Evolutionary conservation across 2,113 vertebrate species (phyloP).

Genomic region (Dicrurus megarhynchus): DNA sequence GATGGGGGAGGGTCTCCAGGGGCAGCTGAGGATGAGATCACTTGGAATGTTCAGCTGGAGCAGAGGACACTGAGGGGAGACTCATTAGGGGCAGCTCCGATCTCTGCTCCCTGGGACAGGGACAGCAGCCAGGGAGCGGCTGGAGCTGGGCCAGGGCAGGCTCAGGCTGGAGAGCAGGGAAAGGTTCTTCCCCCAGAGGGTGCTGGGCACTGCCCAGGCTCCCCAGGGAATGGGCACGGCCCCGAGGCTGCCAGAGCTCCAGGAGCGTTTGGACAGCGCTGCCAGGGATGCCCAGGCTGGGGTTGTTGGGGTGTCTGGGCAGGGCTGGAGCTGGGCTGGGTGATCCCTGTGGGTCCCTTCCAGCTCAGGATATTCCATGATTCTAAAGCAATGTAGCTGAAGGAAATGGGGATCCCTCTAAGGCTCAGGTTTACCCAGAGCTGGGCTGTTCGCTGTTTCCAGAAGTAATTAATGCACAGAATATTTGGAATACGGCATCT

Average conservation of each 20-base stretch:
- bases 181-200: not conserved
- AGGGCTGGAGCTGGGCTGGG: accelerated
- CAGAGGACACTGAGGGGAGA: not conserved
- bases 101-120: not conserved
- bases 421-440: not conserved
- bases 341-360: not conserved
- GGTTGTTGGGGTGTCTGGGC: not conserved
- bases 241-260: not conserved
- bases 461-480: not conserved
- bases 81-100: accelerated
- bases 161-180: not conserved
- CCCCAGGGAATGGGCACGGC: not conserved
- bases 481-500: not conserved
- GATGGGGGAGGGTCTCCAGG: too few species aligned
- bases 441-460: not conserved
- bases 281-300: not conserved
- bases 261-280: not conserved
- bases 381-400: not conserved
- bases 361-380: accelerated
- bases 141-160: not conserved
- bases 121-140: accelerated
- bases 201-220: not conserved
- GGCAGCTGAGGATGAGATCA: not conserved
- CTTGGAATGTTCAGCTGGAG: not conserved
- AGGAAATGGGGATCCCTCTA: not conserved